phyloP scores from a whole-genome alignment of 2,888 invertebrate genomes.

The Chymomyza procnemis region DNA sequence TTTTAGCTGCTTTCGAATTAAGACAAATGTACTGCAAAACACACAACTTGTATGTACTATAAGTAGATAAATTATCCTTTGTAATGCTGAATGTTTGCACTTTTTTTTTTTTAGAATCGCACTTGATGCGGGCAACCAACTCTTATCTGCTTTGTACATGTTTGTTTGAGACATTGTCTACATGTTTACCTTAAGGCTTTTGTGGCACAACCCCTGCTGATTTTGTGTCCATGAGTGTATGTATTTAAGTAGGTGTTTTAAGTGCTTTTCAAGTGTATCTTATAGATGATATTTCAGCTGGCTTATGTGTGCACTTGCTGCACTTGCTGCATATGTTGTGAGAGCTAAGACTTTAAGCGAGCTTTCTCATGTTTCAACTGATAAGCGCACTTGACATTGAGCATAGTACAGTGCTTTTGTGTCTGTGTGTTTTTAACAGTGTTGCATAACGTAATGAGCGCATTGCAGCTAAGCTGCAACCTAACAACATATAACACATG shows the following conservation, averaged over 20 bases:
- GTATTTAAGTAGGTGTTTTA: conserved; percentile 20
- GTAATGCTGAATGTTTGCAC: neutral
- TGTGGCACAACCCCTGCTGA: neutral
- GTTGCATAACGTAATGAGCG: neutral
- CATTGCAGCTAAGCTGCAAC: neutral
- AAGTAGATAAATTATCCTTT: neutral
- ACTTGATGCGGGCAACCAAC: conserved; percentile 29
- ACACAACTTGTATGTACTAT: neutral
- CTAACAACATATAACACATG: neutral
- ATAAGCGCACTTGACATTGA: neutral
- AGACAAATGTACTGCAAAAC: conserved; percentile 60
- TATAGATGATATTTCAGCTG: conserved; percentile 11
- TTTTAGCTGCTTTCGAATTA: conserved; percentile 62
- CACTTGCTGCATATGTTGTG: neutral
- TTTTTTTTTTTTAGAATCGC: conserved; percentile 15
- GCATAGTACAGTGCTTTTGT: neutral
- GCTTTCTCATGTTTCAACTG: neutral
- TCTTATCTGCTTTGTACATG: conserved; percentile 28
- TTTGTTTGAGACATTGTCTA: neutral
- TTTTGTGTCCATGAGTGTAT: neutral
- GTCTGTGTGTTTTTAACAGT: neutral
- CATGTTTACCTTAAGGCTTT: conserved; percentile 59
- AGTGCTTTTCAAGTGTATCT: conserved; percentile 28
- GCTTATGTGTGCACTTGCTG: neutral
- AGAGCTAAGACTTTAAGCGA: neutral